These are phyloP conservation scores for Xerus inauris DNA, from an alignment of 2,113 vertebrate species.

Conservation along the genomic window DNA sequence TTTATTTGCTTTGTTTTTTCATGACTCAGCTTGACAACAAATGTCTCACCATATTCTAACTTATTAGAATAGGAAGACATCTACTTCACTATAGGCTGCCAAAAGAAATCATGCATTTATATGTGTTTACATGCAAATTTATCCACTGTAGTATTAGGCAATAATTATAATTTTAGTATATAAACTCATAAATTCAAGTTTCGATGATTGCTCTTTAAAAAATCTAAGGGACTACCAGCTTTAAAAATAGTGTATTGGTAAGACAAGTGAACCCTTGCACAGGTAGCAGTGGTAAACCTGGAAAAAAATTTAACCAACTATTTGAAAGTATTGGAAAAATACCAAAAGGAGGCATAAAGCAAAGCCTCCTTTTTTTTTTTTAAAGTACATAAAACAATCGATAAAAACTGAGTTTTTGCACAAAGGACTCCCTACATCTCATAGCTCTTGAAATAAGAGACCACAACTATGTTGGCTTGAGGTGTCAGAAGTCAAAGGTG, in stretches of 20 bases:
- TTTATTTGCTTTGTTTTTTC: conserved; percentile 43
- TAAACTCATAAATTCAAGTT: conserved; percentile 43
- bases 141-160: background rate
- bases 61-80: background rate
- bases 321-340: conserved; percentile 34
- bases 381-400: background rate
- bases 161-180: conserved; percentile 22
- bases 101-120: conserved; percentile 27
- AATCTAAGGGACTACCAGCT: background rate
- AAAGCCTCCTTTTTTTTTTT: background rate
- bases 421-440: background rate
- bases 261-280: background rate
- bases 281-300: background rate
- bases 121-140: background rate
- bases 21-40: background rate
- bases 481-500: background rate
- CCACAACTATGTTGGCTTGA: background rate
- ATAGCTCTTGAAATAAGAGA: background rate
- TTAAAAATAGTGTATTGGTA: conserved; percentile 29
- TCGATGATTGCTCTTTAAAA: background rate
- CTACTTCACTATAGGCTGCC: background rate
- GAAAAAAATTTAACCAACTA: background rate
- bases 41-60: background rate
- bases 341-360: background rate
- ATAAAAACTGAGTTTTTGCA: conserved; percentile 36